These are phyloP conservation scores for Drosophila nigrodunni DNA, from an alignment of 1,140 invertebrate species.

Conservation along the genomic window DNA sequence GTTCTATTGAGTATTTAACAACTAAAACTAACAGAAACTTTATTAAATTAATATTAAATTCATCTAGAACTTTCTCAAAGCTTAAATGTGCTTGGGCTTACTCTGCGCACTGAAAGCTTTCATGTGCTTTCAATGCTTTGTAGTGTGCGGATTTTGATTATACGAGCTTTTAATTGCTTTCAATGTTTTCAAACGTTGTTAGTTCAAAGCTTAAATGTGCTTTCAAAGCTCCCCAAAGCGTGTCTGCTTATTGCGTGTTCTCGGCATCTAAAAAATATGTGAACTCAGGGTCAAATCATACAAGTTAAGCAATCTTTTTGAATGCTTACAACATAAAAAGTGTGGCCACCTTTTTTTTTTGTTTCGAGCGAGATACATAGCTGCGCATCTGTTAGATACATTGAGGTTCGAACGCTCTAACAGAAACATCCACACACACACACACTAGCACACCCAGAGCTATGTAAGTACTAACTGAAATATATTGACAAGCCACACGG, in stretches of 20 bases:
- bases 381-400: constrained; percentile 61
- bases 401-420: constrained; percentile 34
- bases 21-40: too few relatives aligned
- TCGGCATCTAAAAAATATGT: constrained; percentile 6
- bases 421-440: constrained; percentile 27
- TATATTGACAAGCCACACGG: constrained; percentile 78
- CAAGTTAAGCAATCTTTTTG: constrained; percentile 17
- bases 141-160: too few relatives aligned
- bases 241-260: constrained; percentile 2
- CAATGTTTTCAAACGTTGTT: neutral
- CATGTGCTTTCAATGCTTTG: neutral
- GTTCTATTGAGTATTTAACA: too few relatives aligned
- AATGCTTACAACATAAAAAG: constrained; percentile 28
- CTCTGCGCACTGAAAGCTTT: constrained; percentile 11
- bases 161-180: too few relatives aligned
- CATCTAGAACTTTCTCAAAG: too few relatives aligned
- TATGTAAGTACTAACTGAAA: constrained; percentile 37
- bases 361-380: constrained; percentile 1
- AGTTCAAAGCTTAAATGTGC: constrained; percentile 2
- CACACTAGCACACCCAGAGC: constrained; percentile 29
- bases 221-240: neutral
- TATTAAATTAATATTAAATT: neutral
- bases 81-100: too few relatives aligned
- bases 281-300: constrained; percentile 16
- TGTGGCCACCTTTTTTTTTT: constrained; percentile 11